phyloP scores from a whole-genome alignment of 2,797 vertebrate genomes.

The Thunnus albacares region DNA sequence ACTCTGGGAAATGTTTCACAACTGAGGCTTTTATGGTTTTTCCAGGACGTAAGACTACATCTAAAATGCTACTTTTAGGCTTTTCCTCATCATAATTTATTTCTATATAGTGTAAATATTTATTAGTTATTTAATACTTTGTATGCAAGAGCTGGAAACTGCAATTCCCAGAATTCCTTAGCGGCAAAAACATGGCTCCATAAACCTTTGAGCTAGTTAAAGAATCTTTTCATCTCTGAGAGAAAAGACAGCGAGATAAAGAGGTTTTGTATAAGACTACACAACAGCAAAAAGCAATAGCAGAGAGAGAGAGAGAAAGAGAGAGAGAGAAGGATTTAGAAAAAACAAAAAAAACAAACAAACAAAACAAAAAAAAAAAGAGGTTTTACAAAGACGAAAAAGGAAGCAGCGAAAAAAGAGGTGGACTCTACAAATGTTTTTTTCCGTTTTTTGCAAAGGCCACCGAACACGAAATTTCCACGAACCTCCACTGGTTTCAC shows the following conservation, averaged over 20 bases:
- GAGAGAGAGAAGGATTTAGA: conserved; percentile 58
- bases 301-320: conserved; percentile 89
- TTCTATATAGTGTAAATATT: conserved; percentile 59
- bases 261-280: conserved; percentile 92
- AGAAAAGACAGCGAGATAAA: conserved; percentile 87
- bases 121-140: conserved; percentile 69
- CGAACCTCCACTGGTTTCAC: conserved; percentile 99
- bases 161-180: conserved; percentile 94
- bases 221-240: conserved; percentile 99
- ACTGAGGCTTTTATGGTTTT: conserved; percentile 88
- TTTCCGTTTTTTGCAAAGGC: conserved; percentile 89
- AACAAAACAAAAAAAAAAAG: conserved; percentile 17
- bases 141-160: conserved; percentile 87
- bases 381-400: conserved; percentile 91
- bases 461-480: conserved; percentile 98
- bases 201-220: conserved; percentile 99
- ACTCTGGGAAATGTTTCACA: conserved; percentile 97
- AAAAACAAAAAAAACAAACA: conserved; percentile 38
- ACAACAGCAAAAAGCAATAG: conserved; percentile 99
- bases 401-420: conserved; percentile 95
- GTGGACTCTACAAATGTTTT: conserved; percentile 90
- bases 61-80: conserved; percentile 90
- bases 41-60: conserved; percentile 83
- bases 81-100: conserved; percentile 72
- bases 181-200: conserved; percentile 95